phyloP scores from a whole-genome alignment of 2,113 vertebrate genomes.

The Phaethon lepturus region DNA sequence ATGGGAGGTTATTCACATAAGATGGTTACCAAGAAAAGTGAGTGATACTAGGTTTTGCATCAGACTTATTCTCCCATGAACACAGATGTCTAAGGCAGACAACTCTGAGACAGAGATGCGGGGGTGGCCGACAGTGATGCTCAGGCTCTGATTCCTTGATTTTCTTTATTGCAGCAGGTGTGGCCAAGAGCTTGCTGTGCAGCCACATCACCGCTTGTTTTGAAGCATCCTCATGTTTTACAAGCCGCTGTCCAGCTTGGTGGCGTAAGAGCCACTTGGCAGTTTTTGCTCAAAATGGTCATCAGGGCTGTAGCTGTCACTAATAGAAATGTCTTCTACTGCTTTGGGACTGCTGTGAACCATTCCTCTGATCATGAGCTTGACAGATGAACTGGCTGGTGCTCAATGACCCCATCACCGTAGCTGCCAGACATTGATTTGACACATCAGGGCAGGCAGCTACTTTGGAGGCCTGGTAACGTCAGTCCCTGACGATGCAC shows the following conservation, averaged over 20 bases:
- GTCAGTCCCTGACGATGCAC: neutral
- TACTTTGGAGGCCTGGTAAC: neutral
- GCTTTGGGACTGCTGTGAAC: neutral
- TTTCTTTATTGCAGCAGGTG: neutral
- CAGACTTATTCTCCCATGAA: neutral
- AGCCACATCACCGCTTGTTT: neutral
- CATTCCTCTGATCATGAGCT: neutral
- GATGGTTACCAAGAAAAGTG: neutral
- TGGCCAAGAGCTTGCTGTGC: neutral
- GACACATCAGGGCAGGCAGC: neutral
- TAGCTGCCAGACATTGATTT: neutral
- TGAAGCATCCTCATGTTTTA: neutral
- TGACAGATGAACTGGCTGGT: neutral
- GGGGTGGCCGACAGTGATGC: neutral
- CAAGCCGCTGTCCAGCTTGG: accelerated
- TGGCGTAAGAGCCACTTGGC: neutral
- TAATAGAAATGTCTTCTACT: neutral
- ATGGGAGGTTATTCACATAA: neutral
- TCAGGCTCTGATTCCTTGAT: neutral
- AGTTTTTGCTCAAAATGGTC: neutral
- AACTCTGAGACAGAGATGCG: neutral
- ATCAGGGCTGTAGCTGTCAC: neutral
- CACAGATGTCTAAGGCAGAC: neutral
- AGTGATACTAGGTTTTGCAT: neutral
- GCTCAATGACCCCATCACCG: neutral